These are phyloP conservation scores for Telmatherina bonti DNA, from an alignment of 2,797 vertebrate genomes.

Conservation along the genomic window DNA sequence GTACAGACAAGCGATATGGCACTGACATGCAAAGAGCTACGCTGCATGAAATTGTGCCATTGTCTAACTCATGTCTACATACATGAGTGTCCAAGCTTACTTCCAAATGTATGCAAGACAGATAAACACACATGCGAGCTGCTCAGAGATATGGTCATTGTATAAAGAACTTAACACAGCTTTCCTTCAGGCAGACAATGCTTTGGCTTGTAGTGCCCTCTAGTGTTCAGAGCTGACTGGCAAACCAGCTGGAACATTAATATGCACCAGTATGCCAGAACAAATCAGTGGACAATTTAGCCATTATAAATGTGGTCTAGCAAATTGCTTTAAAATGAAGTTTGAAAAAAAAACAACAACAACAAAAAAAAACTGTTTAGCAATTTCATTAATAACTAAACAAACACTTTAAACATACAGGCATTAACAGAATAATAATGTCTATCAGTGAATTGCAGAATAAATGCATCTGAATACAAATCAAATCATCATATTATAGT, in stretches of 20 bases:
- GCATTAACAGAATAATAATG: background rate
- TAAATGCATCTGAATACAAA: constrained; percentile 4
- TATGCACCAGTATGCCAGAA: background rate
- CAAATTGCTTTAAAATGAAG: background rate
- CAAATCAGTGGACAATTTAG: background rate
- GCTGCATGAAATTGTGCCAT: constrained; percentile 52
- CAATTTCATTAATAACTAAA: background rate
- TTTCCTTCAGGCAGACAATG: constrained; percentile 41
- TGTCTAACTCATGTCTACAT: constrained; percentile 48
- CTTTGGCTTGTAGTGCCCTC: constrained; percentile 84
- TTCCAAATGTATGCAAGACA: constrained; percentile 61
- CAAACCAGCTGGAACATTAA: constrained; percentile 29
- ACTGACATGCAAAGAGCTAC: constrained; percentile 58
- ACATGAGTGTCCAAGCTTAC: constrained; percentile 54
- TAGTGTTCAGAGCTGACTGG: constrained; percentile 65
- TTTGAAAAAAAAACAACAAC: too few species aligned
- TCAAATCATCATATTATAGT: rapidly evolving
- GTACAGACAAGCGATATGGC: constrained; percentile 73
- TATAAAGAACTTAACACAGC: constrained; percentile 49
- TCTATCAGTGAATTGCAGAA: background rate
- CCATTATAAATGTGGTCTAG: background rate
- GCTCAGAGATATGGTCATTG: constrained; percentile 47
- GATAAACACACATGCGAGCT: constrained; percentile 51
- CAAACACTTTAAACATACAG: background rate
- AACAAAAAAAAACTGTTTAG: background rate